Evolutionary conservation across 92 coral and sea anemone species (phyloP).

Genomic region (Palythoa grandiflora): DNA sequence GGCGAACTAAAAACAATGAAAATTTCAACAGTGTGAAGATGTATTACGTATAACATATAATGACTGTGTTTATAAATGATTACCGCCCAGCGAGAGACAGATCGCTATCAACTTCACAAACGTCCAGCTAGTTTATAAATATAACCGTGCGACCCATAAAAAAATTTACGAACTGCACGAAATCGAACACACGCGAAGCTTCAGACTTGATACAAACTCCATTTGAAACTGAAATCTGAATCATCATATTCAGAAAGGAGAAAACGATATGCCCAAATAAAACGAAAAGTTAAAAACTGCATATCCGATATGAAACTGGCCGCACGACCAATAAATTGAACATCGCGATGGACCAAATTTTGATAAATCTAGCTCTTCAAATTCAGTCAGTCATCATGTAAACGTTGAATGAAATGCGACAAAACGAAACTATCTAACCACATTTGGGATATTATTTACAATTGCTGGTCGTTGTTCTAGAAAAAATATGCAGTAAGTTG

Average conservation of each 20-base stretch:
- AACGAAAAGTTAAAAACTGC: too few species aligned
- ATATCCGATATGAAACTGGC: too few species aligned
- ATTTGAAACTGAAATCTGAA: too few species aligned
- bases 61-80: background rate
- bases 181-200: background rate
- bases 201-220: background rate
- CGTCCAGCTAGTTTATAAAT: background rate
- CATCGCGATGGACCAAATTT: too few species aligned
- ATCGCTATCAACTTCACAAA: background rate
- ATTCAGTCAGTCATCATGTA: too few species aligned
- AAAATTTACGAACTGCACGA: background rate
- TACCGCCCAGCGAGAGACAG: background rate
- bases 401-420: background rate
- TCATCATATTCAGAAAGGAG: too few species aligned
- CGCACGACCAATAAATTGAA: too few species aligned
- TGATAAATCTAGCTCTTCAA: too few species aligned
- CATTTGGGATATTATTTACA: background rate
- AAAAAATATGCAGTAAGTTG: background rate
- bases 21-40: background rate
- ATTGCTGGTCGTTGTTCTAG: background rate
- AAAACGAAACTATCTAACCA: background rate
- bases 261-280: too few species aligned
- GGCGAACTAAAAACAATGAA: background rate
- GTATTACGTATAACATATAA: background rate
- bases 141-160: background rate